phyloP scores from a whole-genome alignment of 2,888 invertebrate genomes.

The Perdita meconis region DNA sequence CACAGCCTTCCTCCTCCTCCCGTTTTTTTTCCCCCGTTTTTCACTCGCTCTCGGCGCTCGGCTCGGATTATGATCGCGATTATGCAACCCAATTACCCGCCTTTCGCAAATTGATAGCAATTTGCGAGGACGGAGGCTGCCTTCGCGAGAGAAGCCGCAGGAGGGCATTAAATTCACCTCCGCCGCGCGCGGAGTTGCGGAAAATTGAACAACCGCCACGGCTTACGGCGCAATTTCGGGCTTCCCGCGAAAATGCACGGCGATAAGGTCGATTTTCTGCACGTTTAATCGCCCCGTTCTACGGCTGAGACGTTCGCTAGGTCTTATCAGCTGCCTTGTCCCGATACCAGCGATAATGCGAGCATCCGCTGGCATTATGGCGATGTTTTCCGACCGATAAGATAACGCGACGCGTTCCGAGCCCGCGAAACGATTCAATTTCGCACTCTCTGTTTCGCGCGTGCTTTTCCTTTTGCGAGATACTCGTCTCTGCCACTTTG shows the following conservation, averaged over 20 bases:
- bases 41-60: conserved; percentile 45
- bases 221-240: neutral
- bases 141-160: neutral
- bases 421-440: conserved; percentile 23
- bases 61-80: conserved; percentile 72
- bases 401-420: conserved; percentile 49
- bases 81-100: conserved; percentile 77
- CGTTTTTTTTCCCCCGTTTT: neutral
- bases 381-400: conserved; percentile 66
- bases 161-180: conserved; percentile 13
- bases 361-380: conserved; percentile 54
- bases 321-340: conserved; percentile 49
- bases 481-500: neutral
- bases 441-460: neutral
- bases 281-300: neutral
- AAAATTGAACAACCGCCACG: conserved; percentile 9
- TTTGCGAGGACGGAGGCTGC: conserved; percentile 49
- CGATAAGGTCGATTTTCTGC: conserved; percentile 2
- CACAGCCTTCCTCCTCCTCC: conserved; percentile 44
- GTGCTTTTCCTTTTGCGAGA: neutral
- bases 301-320: conserved; percentile 34
- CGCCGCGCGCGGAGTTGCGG: neutral
- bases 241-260: neutral
- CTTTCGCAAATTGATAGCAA: conserved; percentile 69
- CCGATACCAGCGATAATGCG: conserved; percentile 60